phyloP scores from a whole-genome alignment of 2,888 invertebrate species.

The Aromia moschata region DNA sequence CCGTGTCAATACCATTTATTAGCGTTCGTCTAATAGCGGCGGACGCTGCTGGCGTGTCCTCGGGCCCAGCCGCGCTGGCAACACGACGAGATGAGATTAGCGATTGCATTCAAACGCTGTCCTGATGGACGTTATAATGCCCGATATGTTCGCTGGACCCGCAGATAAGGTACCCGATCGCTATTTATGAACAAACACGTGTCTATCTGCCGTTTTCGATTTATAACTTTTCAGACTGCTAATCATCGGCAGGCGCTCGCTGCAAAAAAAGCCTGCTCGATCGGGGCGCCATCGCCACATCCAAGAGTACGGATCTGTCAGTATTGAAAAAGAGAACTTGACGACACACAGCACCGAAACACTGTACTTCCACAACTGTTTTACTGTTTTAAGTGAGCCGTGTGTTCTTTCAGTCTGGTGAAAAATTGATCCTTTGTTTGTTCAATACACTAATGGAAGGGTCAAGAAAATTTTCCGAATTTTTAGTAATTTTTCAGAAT shows the following conservation, averaged over 20 bases:
- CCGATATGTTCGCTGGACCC: slow-evolving; percentile 55
- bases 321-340: no score
- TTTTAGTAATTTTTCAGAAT: no score
- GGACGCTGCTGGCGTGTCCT: slow-evolving; percentile 41
- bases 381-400: no score
- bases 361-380: no score
- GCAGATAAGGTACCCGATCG: slow-evolving; percentile 51
- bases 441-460: no score
- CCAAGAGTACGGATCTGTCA: no score
- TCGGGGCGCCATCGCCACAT: no score
- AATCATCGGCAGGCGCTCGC: background rate
- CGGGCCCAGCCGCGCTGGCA: slow-evolving; percentile 36
- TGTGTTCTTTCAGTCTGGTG: no score
- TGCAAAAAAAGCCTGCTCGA: no score
- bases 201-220: slow-evolving; percentile 42
- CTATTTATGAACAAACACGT: slow-evolving; percentile 53
- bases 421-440: no score
- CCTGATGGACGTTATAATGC: slow-evolving; percentile 60
- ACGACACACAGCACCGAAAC: no score
- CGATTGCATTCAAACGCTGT: slow-evolving; percentile 58
- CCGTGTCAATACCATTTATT: slow-evolving; percentile 40
- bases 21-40: slow-evolving; percentile 38
- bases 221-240: slow-evolving; percentile 35
- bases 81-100: slow-evolving; percentile 49
- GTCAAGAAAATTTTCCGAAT: no score